phyloP scores from a whole-genome alignment of 2,797 vertebrate species.

The Spheniscus humboldti region DNA sequence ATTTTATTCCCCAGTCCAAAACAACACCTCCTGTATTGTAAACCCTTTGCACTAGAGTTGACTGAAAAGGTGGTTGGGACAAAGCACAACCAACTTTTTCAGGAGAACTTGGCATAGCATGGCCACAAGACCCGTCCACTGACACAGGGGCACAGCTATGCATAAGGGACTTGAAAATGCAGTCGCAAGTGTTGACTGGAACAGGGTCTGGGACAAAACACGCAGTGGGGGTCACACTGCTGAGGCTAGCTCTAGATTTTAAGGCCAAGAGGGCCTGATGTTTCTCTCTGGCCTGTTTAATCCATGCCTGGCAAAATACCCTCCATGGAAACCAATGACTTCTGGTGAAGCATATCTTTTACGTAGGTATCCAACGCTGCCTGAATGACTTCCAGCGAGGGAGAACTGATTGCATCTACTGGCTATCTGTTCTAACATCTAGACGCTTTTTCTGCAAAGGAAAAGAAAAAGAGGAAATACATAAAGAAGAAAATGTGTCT shows the following conservation, averaged over 20 bases:
- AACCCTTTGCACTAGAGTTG: not conserved
- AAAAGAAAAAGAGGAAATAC: not conserved
- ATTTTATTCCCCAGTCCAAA: not conserved
- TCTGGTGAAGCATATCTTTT: not conserved
- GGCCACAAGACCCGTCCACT: not conserved
- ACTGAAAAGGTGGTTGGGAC: not conserved
- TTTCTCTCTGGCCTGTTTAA: not conserved
- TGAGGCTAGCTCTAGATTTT: not conserved
- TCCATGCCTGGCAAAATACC: not conserved
- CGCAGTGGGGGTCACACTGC: fast-evolving
- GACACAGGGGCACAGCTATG: not conserved
- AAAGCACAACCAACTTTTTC: not conserved
- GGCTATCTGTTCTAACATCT: not conserved
- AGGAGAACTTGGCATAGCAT: not conserved
- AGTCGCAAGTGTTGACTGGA: not conserved
- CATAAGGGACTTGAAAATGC: not conserved
- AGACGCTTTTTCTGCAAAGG: not conserved
- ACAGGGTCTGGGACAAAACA: not conserved
- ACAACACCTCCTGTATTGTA: not conserved
- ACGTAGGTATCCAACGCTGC: fast-evolving
- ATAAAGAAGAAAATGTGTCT: not conserved
- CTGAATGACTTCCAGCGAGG: not conserved
- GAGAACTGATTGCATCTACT: not conserved
- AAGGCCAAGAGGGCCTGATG: not conserved
- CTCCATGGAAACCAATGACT: not conserved